Percentiles rank a stretch among this genome's conserved stretches.
These are phyloP conservation scores for Lampris megalopsis DNA, from an alignment of 2,113 vertebrate species.

Conservation along the genomic window DNA sequence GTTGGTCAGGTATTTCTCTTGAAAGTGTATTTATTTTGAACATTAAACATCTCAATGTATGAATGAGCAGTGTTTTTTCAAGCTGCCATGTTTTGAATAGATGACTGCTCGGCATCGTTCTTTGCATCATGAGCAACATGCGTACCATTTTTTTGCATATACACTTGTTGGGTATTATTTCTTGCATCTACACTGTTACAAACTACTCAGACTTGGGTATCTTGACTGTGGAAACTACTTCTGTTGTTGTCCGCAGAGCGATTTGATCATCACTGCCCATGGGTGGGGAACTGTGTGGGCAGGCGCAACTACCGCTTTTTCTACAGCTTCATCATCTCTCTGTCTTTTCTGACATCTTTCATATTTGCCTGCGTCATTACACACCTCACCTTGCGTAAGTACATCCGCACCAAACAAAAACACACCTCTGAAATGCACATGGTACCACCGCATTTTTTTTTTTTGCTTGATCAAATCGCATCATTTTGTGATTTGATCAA, in stretches of 20 bases:
- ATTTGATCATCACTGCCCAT: constrained; percentile 97
- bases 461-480: background rate
- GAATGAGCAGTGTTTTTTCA: too few relatives aligned
- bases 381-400: constrained; percentile 90
- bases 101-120: too few relatives aligned
- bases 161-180: background rate
- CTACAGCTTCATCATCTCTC: constrained; percentile 96
- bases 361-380: constrained; percentile 96
- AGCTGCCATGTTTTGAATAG: too few relatives aligned
- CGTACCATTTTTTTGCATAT: too few relatives aligned
- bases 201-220: background rate
- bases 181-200: background rate
- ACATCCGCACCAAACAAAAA: background rate
- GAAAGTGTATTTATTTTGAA: too few relatives aligned
- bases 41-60: too few relatives aligned
- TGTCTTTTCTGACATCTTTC: constrained; percentile 96
- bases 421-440: background rate
- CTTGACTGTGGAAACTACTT: background rate
- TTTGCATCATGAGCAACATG: too few relatives aligned
- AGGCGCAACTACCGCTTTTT: constrained; percentile 97
- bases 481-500: background rate
- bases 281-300: constrained; percentile 99
- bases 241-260: constrained; percentile 82
- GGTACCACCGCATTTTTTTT: background rate
- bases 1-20: too few relatives aligned